Evolutionary conservation across 1,140 invertebrate genomes (phyloP), one percentile per base, ranked within the genome.

Genomic region (Mesaphorura yosii): DNA sequence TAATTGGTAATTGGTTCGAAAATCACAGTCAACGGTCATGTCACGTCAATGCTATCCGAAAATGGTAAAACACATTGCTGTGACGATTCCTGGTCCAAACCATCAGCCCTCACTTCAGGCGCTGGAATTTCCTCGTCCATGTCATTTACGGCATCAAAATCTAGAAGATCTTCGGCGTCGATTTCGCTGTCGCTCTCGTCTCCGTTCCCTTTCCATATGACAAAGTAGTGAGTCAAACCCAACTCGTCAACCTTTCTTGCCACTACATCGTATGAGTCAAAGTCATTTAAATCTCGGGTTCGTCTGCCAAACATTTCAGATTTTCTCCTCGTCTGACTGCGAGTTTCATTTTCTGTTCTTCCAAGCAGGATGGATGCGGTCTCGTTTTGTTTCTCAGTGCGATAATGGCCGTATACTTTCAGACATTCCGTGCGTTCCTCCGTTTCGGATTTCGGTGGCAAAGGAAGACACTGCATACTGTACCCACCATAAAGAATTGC

Each of bases 221-320:
- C 55, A 34, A 45, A 25, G 22, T 53, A 53, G 14, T 44, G 31
- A 6, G 38, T 27, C 6, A 48, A 6, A 6, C 55, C 55, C 27
- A 53, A 45, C n/a, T 19, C 19, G 20, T 47, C 45, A 1, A 53
- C 46, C 22, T 29, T 46, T 22, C 29, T 48, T 20, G 42, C 50
- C 20, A 49, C 20, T 5, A 57, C 45, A 19, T 57, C 55, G 29
- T 57, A 57, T n/a, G 55, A 57, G 26, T 57, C 55, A 4, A 49
- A 44, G 39, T 57, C 55, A 44, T 57, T 51, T 23, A 57, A 57
- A 47, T 53, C 44, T 27, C 31, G 46, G 17, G 29, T 48, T 14
- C 19, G 10, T 15, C 7, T 46, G 25, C 44, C 44, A 19, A 46
- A 46, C 23, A 46, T 19, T 12, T 48, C 25, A 10, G 46, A 29